Evolutionary conservation across 2,797 vertebrate species (phyloP).

Genomic region (Pampus argenteus): DNA sequence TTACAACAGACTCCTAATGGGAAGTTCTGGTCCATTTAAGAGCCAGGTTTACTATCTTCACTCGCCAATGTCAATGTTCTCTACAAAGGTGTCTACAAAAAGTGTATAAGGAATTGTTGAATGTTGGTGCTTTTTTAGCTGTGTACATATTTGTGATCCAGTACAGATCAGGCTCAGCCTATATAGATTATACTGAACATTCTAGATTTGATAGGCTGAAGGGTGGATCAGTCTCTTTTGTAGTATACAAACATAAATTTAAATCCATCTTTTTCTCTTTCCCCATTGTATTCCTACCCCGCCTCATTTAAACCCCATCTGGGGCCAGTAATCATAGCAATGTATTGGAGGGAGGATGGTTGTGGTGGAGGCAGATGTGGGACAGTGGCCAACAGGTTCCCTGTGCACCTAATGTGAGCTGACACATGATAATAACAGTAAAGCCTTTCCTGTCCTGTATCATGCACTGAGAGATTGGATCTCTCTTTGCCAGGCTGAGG

Average conservation of each 20-base stretch:
- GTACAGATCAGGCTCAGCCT: too few species aligned
- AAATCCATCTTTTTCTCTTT: neutral
- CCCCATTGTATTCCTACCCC: neutral
- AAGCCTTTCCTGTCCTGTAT: conserved; percentile 52
- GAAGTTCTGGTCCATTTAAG: conserved; percentile 14
- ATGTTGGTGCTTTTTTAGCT: neutral
- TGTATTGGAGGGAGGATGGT: neutral
- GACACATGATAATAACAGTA: conserved; percentile 51
- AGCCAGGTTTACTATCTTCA: conserved; percentile 1
- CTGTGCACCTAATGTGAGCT: conserved; percentile 11
- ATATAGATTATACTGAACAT: neutral
- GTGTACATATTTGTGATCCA: neutral
- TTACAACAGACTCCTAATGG: conserved; percentile 78
- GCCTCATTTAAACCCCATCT: conserved; percentile 10
- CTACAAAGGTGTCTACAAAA: too few species aligned
- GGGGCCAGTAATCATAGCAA: conserved; percentile 2
- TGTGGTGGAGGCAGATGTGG: conserved; percentile 10
- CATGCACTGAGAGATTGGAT: conserved; percentile 57
- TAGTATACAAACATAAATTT: neutral
- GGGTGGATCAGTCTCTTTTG: neutral
- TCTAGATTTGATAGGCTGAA: neutral
- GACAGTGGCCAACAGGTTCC: conserved; percentile 2
- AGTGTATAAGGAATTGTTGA: neutral
- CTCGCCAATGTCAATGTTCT: too few species aligned
- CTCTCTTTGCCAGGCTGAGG: conserved; percentile 37